Percentiles rank a stretch among this genome's conserved stretches.
Evolutionary conservation across 2,113 vertebrate species (phyloP).

Genomic region (Nyctereutes procyonoides): DNA sequence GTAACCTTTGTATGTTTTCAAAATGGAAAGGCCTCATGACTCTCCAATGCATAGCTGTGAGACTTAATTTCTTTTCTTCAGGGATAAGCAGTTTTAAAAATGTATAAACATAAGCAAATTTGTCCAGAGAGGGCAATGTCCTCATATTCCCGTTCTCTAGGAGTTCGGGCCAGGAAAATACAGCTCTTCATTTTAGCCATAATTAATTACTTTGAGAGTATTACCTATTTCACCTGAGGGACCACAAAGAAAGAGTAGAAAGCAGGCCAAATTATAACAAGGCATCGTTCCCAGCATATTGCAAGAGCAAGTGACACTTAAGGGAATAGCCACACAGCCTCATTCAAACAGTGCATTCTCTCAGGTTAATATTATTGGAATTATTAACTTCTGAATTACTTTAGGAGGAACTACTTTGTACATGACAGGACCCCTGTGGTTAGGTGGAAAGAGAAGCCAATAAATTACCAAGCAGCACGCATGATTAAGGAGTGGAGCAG

Average conservation of each 20-base stretch:
- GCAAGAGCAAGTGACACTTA: constrained; percentile 52
- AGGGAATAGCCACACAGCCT: constrained; percentile 48
- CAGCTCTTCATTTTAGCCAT: constrained; percentile 53
- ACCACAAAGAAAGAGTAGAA: constrained; percentile 52
- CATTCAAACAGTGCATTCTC: constrained; percentile 35
- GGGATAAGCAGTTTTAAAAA: constrained; percentile 55
- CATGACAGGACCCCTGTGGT: constrained; percentile 40
- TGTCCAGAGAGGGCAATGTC: background rate
- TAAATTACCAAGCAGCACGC: constrained; percentile 30
- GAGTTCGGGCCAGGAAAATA: constrained; percentile 34
- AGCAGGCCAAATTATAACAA: constrained; percentile 58
- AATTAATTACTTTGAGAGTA: constrained; percentile 69
- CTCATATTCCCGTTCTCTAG: constrained; percentile 33
- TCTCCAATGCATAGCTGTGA: background rate
- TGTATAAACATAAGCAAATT: constrained; percentile 64
- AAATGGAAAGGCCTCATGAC: constrained; percentile 47
- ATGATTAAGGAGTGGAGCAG: constrained; percentile 35
- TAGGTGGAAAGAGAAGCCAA: constrained; percentile 24
- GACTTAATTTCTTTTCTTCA: constrained; percentile 62
- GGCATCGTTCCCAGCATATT: background rate
- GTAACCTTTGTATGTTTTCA: constrained; percentile 57
- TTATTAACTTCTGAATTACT: constrained; percentile 67
- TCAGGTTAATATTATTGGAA: constrained; percentile 64
- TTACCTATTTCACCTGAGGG: constrained; percentile 58
- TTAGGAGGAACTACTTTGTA: constrained; percentile 52